These are phyloP conservation scores for Eulemur rufifrons DNA, from an alignment of 2,113 vertebrate genomes.

Conservation along the genomic window DNA sequence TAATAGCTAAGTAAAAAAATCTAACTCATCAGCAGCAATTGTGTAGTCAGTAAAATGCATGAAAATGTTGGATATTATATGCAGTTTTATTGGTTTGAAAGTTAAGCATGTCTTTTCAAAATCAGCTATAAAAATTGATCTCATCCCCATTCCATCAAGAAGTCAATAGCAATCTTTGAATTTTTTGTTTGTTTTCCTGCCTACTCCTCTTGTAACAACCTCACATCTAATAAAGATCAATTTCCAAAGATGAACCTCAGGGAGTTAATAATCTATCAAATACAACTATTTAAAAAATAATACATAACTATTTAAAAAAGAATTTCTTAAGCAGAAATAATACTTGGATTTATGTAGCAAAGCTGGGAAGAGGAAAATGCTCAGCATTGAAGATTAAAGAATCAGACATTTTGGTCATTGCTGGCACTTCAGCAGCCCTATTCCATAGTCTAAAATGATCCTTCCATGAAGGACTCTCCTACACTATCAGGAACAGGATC, in stretches of 20 bases:
- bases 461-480: not conserved
- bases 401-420: not conserved
- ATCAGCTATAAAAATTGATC: slow-evolving; percentile 75
- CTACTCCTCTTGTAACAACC: slow-evolving; percentile 50
- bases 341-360: not conserved
- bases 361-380: not conserved
- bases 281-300: slow-evolving; percentile 47
- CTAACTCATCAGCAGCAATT: slow-evolving; percentile 49
- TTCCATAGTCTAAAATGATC: not conserved
- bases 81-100: slow-evolving; percentile 58
- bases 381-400: not conserved
- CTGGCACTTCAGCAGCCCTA: not conserved
- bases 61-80: slow-evolving; percentile 25
- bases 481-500: not conserved
- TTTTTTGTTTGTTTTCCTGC: slow-evolving; percentile 61
- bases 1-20: slow-evolving; percentile 37
- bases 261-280: slow-evolving; percentile 62
- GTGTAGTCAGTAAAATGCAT: slow-evolving; percentile 57
- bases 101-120: slow-evolving; percentile 62
- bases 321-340: slow-evolving; percentile 11
- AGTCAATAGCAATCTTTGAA: slow-evolving; percentile 68
- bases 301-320: slow-evolving; percentile 26
- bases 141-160: slow-evolving; percentile 53
- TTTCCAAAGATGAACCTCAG: slow-evolving; percentile 61
- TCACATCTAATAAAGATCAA: slow-evolving; percentile 61